phyloP scores from a whole-genome alignment of 2,113 vertebrate genomes.

The Podarcis cretensis region DNA sequence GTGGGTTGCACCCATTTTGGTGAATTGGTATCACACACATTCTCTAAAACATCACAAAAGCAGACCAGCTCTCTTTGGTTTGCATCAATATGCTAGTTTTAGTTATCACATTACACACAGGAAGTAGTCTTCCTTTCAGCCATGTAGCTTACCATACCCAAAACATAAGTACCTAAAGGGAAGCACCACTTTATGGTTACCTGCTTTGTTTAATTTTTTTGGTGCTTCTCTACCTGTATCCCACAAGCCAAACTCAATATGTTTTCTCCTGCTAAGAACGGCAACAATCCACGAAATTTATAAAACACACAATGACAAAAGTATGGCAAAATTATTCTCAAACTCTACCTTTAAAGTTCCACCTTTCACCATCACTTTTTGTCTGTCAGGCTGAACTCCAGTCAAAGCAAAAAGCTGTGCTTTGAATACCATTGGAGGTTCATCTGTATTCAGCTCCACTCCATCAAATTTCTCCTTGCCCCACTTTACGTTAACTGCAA shows the following conservation, averaged over 20 bases:
- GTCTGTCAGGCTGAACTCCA: slow-evolving; percentile 95
- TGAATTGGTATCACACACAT: neutral
- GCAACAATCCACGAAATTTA: neutral
- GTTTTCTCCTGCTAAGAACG: neutral
- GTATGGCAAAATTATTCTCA: neutral
- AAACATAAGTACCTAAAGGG: neutral
- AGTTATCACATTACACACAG: too few relatives aligned
- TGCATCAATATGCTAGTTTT: too few relatives aligned
- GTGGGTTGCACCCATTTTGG: neutral
- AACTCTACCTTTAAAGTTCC: slow-evolving; percentile 93
- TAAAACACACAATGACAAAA: neutral
- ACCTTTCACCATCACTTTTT: slow-evolving; percentile 99
- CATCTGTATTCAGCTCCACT: slow-evolving; percentile 96
- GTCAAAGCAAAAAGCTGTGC: slow-evolving; percentile 97
- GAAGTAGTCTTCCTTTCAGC: too few relatives aligned
- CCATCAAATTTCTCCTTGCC: slow-evolving; percentile 99
- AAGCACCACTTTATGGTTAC: neutral
- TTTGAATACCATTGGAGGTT: slow-evolving; percentile 98
- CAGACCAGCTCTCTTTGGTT: neutral
- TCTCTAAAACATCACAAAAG: neutral
- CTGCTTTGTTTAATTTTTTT: neutral
- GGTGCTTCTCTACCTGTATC: neutral
- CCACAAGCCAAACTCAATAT: neutral
- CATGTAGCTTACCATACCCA: neutral
- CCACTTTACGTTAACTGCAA: slow-evolving; percentile 98